Conservation (phyloP, 2,113 vertebrate genomes). For the Daphoenositta chrysoptera region DNA sequence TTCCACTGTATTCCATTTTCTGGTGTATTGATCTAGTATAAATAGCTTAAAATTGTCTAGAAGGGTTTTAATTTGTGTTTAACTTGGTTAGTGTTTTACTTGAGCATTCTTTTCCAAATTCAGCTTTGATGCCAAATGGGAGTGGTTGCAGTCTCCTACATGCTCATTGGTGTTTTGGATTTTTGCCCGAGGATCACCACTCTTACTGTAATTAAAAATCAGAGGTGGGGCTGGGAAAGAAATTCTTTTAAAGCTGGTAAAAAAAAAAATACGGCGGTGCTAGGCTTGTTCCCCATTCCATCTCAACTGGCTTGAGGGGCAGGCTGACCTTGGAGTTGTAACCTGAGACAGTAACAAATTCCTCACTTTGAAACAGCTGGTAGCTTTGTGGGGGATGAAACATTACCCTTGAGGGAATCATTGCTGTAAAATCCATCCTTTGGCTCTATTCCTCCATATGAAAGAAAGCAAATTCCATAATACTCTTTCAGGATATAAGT, state of each 20-base stretch:
- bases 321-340: conserved; percentile 29
- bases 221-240: background rate
- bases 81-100: background rate
- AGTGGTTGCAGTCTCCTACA: background rate
- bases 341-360: background rate
- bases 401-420: background rate
- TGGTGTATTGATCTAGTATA: background rate
- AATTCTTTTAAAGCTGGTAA: background rate
- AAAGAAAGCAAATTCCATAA: background rate
- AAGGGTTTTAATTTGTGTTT: background rate
- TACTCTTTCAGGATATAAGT: background rate
- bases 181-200: background rate
- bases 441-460: background rate
- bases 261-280: background rate
- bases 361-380: background rate
- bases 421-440: background rate
- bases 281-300: background rate
- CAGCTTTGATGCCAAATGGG: background rate
- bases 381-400: background rate
- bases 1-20: background rate
- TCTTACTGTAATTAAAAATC: background rate
- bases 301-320: background rate
- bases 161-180: fast-evolving
- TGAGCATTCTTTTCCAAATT: background rate
- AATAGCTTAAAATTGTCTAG: background rate